A percentile compares a stretch with the other conserved stretches of the same genome.
phyloP scores from a whole-genome alignment of 1,140 invertebrate genomes.

The Leptinotarsa texana region DNA sequence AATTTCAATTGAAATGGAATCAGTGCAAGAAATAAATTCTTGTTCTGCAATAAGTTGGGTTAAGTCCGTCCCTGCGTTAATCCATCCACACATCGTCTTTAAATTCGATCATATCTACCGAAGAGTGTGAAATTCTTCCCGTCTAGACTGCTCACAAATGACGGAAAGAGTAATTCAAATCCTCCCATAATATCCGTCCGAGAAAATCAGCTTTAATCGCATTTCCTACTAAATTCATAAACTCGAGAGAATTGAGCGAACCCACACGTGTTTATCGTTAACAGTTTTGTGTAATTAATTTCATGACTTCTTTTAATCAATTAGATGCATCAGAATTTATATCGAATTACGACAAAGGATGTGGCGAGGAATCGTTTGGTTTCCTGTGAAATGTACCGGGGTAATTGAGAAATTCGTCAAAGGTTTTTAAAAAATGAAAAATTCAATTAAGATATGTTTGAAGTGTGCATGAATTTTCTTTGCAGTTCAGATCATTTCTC shows the following conservation, averaged over 20 bases:
- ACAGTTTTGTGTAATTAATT: conserved; percentile 26
- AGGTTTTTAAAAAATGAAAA: no score
- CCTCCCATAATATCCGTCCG: conserved; percentile 16
- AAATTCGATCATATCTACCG: background rate
- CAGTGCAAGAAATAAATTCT: no score
- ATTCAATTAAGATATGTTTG: no score
- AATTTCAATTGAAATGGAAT: no score
- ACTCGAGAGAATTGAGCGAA: conserved; percentile 9
- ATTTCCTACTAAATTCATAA: conserved; percentile 7
- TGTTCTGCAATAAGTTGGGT: no score
- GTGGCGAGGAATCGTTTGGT: background rate
- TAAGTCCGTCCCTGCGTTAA: background rate
- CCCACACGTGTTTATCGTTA: conserved; percentile 12
- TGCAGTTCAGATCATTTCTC: no score
- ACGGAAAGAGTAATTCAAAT: conserved; percentile 19
- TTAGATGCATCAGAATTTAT: conserved; percentile 19
- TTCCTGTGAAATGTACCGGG: background rate
- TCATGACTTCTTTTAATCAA: conserved; percentile 23
- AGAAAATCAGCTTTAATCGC: conserved; percentile 22
- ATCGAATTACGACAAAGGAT: conserved; percentile 10
- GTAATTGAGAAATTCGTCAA: background rate
- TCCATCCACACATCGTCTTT: background rate
- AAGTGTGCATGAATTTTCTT: no score
- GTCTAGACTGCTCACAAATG: conserved; percentile 21
- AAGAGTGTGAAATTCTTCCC: background rate